These are phyloP conservation scores for Embidobia sp. DNA, from an alignment of 2,888 invertebrate species.

Conservation along the genomic window DNA sequence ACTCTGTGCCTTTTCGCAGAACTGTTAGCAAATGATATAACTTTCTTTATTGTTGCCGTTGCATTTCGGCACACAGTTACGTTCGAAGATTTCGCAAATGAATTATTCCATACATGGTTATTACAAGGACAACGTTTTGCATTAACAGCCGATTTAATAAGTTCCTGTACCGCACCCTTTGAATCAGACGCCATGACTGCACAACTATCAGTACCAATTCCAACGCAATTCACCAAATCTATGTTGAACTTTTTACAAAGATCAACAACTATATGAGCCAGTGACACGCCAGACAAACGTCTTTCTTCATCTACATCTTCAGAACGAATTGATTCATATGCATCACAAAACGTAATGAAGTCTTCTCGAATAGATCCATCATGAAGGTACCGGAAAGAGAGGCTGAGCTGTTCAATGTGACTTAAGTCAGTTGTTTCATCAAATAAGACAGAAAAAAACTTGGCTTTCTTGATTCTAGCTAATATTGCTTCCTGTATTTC, in stretches of 20 bases:
- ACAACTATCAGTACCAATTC: conserved; percentile 72
- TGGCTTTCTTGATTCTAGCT: conserved; percentile 43
- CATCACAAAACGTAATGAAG: conserved; percentile 69
- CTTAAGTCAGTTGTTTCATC: conserved; percentile 72
- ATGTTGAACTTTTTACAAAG: conserved; percentile 65
- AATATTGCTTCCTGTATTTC: conserved; percentile 66
- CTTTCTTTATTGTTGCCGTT: conserved; percentile 66
- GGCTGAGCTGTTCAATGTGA: conserved; percentile 70
- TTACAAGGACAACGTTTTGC: conserved; percentile 69
- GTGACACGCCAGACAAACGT: conserved; percentile 66
- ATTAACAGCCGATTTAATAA: conserved; percentile 65
- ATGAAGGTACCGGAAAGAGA: conserved; percentile 64
- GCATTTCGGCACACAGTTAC: conserved; percentile 65
- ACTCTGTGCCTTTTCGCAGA: conserved; percentile 64
- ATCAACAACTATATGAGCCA: conserved; percentile 67
- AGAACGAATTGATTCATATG: conserved; percentile 58
- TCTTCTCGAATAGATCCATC: conserved; percentile 56
- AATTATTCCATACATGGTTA: conserved; percentile 71
- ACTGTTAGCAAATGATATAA: conserved; percentile 65
- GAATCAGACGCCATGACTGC: conserved; percentile 70
- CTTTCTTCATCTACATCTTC: conserved; percentile 60
- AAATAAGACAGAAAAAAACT: conserved; percentile 68
- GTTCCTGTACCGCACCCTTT: conserved; percentile 70
- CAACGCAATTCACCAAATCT: conserved; percentile 66
- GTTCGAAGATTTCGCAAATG: conserved; percentile 67